Evolutionary conservation across 2,888 invertebrate genomes (phyloP).

Genomic region (Orthonychiurus folsomi): DNA sequence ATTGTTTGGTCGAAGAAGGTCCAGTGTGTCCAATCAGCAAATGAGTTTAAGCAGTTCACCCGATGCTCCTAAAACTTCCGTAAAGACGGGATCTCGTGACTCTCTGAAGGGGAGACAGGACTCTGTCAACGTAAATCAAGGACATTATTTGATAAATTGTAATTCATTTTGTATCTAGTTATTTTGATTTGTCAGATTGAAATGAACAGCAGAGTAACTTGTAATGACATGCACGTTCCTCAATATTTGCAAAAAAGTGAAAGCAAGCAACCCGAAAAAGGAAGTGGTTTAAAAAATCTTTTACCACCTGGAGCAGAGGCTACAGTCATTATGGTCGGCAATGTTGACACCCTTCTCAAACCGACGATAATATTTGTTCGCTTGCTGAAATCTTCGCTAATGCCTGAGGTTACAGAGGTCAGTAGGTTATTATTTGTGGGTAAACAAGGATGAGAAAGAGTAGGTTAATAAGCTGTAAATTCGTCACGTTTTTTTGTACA

Average conservation of each 20-base stretch:
- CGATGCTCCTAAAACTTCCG: neutral
- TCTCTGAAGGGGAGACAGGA: neutral
- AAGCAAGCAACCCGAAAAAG: neutral
- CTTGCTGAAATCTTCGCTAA: constrained; percentile 66
- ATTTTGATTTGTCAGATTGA: too few species aligned
- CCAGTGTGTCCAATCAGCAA: neutral
- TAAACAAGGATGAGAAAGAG: too few species aligned
- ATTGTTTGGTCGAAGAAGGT: neutral
- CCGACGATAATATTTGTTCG: constrained; percentile 86
- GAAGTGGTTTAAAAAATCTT: neutral
- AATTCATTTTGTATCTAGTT: too few species aligned
- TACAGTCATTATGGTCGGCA: constrained; percentile 79
- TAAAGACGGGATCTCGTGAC: neutral
- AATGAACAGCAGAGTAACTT: neutral
- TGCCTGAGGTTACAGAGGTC: constrained; percentile 77
- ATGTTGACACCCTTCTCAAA: constrained; percentile 77
- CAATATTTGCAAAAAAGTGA: neutral
- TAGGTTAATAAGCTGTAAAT: too few species aligned
- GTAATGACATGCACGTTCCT: neutral
- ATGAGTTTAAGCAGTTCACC: neutral
- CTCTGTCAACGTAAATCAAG: neutral
- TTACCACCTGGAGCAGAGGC: constrained; percentile 63
- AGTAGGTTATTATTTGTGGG: too few species aligned
- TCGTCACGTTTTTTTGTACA: constrained; percentile 40
- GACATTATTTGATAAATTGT: too few species aligned